Conservation (phyloP, 1,140 invertebrate genomes). For the Copidosoma floridanum region DNA sequence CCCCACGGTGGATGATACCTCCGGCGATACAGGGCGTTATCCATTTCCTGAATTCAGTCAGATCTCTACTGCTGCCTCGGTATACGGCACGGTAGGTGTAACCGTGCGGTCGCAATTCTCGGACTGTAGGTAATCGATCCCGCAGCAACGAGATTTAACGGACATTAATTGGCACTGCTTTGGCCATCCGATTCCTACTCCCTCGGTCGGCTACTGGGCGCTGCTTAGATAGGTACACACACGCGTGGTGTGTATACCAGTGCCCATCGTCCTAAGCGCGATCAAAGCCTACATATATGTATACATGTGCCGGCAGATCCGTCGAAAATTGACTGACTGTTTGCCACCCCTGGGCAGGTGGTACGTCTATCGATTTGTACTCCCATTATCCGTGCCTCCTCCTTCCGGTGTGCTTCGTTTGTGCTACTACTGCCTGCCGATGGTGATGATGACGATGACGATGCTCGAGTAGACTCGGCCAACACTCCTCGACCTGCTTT, state of each 20-base stretch:
- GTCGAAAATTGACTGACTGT: constrained; percentile 19
- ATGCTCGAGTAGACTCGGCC: too few species aligned
- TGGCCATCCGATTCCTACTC: too few species aligned
- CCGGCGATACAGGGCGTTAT: neutral
- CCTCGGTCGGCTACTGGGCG: too few species aligned
- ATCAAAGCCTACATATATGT: constrained; percentile 14
- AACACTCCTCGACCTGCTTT: too few species aligned
- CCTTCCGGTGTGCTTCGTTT: too few species aligned
- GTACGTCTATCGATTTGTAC: neutral
- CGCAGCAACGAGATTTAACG: constrained; percentile 21
- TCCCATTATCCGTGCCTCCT: too few species aligned
- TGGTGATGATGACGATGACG: too few species aligned
- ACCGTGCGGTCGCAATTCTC: neutral
- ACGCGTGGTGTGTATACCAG: neutral
- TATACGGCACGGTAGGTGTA: too few species aligned
- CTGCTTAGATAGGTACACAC: too few species aligned
- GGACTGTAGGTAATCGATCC: constrained; percentile 13
- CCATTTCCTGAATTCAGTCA: neutral
- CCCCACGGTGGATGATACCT: neutral
- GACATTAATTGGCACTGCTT: constrained; percentile 25
- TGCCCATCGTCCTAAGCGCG: neutral
- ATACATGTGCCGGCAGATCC: neutral
- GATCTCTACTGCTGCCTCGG: neutral
- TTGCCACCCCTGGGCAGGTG: neutral
- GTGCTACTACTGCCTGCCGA: too few species aligned